Percentiles rank a stretch among this genome's conserved stretches.
phyloP scores from a whole-genome alignment of 1,140 invertebrate genomes.

The Eufriesea mexicana region DNA sequence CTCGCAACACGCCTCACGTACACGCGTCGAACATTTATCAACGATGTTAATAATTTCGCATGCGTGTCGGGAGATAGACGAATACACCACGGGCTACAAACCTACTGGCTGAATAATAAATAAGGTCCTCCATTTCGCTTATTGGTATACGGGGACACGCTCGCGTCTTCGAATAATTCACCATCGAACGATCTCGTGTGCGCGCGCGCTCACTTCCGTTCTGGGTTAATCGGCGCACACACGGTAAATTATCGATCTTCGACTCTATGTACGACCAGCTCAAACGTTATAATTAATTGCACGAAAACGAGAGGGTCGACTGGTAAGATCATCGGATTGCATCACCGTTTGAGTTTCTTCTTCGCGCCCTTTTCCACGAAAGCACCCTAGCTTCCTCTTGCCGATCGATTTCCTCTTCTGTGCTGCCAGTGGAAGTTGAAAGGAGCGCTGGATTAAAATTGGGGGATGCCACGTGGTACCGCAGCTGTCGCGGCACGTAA shows the following conservation, averaged over 20 bases:
- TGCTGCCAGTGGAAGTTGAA: neutral
- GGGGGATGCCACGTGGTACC: too few relatives aligned
- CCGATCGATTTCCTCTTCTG: neutral
- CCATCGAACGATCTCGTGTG: neutral
- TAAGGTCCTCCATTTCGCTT: constrained; percentile 36
- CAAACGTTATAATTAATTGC: constrained; percentile 21
- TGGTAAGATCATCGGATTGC: neutral
- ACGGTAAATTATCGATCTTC: constrained; percentile 28
- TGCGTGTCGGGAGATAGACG: constrained; percentile 46
- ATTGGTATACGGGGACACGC: neutral
- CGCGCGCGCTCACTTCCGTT: constrained; percentile 26
- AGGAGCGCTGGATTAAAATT: neutral
- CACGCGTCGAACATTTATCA: constrained; percentile 32
- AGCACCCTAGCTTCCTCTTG: neutral
- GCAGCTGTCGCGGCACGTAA: too few relatives aligned
- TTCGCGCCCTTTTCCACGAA: neutral
- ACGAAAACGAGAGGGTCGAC: constrained; percentile 6
- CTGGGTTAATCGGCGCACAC: constrained; percentile 18
- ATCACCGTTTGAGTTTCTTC: neutral
- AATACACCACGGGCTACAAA: constrained; percentile 39
- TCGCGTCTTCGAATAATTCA: constrained; percentile 45
- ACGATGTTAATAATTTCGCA: constrained; percentile 61
- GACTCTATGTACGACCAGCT: neutral
- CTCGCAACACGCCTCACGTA: constrained; percentile 26
- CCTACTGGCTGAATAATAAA: constrained; percentile 59